These are phyloP conservation scores for Tarsius wallacei DNA, from an alignment of 2,797 vertebrate genomes.

Conservation along the genomic window DNA sequence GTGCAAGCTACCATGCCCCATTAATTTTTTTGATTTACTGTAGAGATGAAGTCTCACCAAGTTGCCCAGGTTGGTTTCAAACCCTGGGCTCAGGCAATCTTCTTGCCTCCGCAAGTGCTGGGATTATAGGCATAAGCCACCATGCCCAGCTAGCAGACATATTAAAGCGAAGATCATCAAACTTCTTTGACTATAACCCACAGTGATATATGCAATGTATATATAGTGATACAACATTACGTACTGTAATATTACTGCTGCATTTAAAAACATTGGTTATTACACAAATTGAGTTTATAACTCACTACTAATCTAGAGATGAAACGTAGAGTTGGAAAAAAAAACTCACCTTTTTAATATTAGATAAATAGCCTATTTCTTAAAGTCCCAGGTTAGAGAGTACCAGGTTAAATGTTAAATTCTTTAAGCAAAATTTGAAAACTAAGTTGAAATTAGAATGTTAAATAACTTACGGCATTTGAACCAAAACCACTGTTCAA, in stretches of 20 bases:
- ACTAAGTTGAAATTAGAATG: constrained; percentile 15
- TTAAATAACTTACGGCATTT: constrained; percentile 35
- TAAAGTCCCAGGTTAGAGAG: not conserved
- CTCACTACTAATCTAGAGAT: not conserved
- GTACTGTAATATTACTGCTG: not conserved
- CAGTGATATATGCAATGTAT: not conserved
- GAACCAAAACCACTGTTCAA: not conserved
- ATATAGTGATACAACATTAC: not conserved
- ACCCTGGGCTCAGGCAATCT: no score
- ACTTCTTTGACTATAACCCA: not conserved
- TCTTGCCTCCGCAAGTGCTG: no score
- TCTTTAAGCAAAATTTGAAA: constrained; percentile 1
- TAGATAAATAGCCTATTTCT: not conserved
- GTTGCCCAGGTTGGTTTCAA: no score
- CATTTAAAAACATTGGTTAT: not conserved
- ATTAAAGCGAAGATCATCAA: not conserved
- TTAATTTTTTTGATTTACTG: no score
- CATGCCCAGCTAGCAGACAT: no score
- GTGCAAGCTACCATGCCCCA: no score
- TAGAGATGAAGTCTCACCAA: no score
- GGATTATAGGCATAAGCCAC: no score
- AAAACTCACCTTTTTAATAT: not conserved
- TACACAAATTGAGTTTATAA: not conserved
- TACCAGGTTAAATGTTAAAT: not conserved
- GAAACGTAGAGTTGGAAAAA: not conserved